Evolutionary conservation across 2,113 vertebrate genomes (phyloP).

Genomic region (Drymodes brunneopygia): DNA sequence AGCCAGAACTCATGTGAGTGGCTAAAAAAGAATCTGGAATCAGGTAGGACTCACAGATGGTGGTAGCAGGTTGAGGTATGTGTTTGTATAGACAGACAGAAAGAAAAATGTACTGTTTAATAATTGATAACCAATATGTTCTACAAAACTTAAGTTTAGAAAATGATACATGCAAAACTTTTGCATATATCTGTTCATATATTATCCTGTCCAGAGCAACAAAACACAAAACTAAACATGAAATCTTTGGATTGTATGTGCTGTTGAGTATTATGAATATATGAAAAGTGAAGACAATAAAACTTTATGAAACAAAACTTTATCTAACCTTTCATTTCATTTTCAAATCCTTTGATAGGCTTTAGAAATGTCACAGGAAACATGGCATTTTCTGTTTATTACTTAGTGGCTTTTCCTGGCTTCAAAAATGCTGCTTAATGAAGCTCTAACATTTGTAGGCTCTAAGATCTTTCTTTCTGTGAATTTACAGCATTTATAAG

Average conservation of each 20-base stretch:
- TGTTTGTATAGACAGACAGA: neutral
- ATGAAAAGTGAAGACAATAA: neutral
- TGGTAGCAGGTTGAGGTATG: rapidly evolving
- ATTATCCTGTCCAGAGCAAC: neutral
- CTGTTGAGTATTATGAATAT: neutral
- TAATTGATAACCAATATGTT: neutral
- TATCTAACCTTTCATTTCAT: neutral
- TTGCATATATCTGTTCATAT: neutral
- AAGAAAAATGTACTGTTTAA: neutral
- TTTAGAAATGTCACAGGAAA: neutral
- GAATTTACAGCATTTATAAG: neutral
- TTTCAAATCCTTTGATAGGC: neutral
- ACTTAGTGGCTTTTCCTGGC: neutral
- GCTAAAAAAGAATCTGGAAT: neutral
- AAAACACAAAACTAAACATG: rapidly evolving
- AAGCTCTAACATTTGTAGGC: neutral
- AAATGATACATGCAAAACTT: neutral
- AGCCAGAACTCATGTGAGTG: neutral
- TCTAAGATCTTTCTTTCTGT: neutral
- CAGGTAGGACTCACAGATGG: neutral
- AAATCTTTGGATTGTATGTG: neutral
- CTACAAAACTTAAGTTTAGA: neutral
- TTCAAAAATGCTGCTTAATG: slow-evolving; percentile 12
- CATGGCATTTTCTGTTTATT: neutral
- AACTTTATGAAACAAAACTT: neutral